Conservation (phyloP, 1,140 invertebrate species). For the Globodera rostochiensis region DNA sequence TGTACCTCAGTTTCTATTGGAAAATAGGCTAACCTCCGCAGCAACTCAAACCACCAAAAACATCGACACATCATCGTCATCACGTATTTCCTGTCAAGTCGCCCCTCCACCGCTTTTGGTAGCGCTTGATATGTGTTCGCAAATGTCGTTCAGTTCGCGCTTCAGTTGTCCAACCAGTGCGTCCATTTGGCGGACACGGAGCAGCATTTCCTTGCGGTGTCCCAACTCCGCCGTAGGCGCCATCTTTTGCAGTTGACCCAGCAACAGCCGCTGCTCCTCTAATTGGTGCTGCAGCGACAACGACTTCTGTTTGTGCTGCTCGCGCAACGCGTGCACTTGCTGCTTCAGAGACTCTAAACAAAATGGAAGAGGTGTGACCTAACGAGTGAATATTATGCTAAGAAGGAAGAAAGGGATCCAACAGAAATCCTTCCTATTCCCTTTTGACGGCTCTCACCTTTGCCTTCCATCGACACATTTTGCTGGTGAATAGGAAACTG, state of each 20-base stretch:
- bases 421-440: too few relatives aligned
- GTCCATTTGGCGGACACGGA: not conserved
- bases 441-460: too few relatives aligned
- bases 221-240: not conserved
- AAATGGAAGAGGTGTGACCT: too few relatives aligned
- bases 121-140: not conserved
- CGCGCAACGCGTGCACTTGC: not conserved
- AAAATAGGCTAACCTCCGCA: too few relatives aligned
- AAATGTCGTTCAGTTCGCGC: not conserved
- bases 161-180: not conserved
- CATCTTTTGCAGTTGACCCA: conserved; percentile 8
- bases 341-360: not conserved
- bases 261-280: conserved; percentile 12
- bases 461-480: not conserved
- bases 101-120: not conserved
- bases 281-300: not conserved
- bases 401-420: too few relatives aligned
- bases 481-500: not conserved
- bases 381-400: too few relatives aligned
- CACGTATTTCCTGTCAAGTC: too few relatives aligned
- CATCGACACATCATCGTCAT: too few relatives aligned
- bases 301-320: conserved; percentile 5
- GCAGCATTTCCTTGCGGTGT: not conserved
- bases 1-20: too few relatives aligned
- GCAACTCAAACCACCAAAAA: too few relatives aligned